Percentiles rank a stretch among this genome's conserved stretches.
phyloP scores from a whole-genome alignment of 2,113 vertebrate species.

The Zeus faber region DNA sequence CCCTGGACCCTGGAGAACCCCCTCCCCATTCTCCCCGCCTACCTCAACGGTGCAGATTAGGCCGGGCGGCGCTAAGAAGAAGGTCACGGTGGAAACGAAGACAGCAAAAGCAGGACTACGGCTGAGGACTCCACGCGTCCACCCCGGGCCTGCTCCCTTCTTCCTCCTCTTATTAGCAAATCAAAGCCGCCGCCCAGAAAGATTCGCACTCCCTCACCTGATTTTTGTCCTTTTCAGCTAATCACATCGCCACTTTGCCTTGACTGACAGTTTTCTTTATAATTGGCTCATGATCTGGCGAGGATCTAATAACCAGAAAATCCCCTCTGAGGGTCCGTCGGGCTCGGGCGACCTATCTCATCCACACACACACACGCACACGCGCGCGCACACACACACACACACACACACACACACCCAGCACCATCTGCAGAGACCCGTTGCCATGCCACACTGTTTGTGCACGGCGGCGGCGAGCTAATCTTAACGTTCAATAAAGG shows the following conservation, averaged over 20 bases:
- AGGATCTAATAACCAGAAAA: slow-evolving; percentile 99
- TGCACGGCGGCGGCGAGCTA: slow-evolving; percentile 84
- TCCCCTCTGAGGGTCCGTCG: slow-evolving; percentile 97
- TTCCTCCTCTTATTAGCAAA: slow-evolving; percentile 98
- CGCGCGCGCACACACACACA: slow-evolving; percentile 9
- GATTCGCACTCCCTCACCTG: slow-evolving; percentile 98
- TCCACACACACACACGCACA: slow-evolving; percentile 59
- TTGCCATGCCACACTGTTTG: slow-evolving; percentile 82
- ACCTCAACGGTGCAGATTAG: slow-evolving; percentile 80
- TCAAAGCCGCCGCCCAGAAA: slow-evolving; percentile 95
- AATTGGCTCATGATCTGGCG: slow-evolving; percentile 99
- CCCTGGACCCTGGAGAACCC: slow-evolving; percentile 76
- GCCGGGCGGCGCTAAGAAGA: slow-evolving; percentile 94
- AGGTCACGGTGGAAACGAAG: slow-evolving; percentile 97
- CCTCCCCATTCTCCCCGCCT: background rate
- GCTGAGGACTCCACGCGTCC: slow-evolving; percentile 84
- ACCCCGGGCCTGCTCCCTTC: slow-evolving; percentile 85
- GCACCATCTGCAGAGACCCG: slow-evolving; percentile 69
- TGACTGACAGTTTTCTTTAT: slow-evolving; percentile 99
- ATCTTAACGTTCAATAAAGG: slow-evolving; percentile 98
- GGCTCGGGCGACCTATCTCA: slow-evolving; percentile 91
- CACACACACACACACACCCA: slow-evolving; percentile 53
- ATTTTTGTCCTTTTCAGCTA: slow-evolving; percentile 99
- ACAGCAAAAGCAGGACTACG: slow-evolving; percentile 90
- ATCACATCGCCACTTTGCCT: slow-evolving; percentile 98